phyloP scores from a whole-genome alignment of 2,888 invertebrate species.

The Melanchra persicariae region DNA sequence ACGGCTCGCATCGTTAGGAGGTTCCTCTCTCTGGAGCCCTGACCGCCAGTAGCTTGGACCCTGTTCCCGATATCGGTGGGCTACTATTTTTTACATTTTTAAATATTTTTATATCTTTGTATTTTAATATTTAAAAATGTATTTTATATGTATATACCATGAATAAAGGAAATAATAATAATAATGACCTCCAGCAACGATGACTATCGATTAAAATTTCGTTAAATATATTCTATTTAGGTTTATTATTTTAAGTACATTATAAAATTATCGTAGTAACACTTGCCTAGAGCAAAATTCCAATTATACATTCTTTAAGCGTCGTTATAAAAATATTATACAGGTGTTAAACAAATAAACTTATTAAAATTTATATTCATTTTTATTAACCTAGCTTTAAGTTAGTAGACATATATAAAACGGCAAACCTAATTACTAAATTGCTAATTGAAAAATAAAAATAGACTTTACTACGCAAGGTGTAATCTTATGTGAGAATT shows the following conservation, averaged over 20 bases:
- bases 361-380: constrained; percentile 23
- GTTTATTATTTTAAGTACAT: not conserved
- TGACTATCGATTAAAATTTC: too few relatives aligned
- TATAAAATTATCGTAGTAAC: not conserved
- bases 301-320: not conserved
- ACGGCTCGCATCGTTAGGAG: too few relatives aligned
- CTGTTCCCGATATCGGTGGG: too few relatives aligned
- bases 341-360: constrained; percentile 29
- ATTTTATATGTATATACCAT: too few relatives aligned
- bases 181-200: too few relatives aligned
- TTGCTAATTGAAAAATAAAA: constrained; percentile 33
- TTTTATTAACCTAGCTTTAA: constrained; percentile 22
- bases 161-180: not conserved
- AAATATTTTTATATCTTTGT: too few relatives aligned
- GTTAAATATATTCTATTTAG: not conserved
- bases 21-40: too few relatives aligned
- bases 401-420: constrained; percentile 15
- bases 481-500: constrained; percentile 40
- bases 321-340: constrained; percentile 4
- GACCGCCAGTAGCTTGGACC: too few relatives aligned
- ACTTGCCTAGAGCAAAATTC: constrained; percentile 4
- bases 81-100: too few relatives aligned
- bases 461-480: constrained; percentile 22
- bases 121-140: too few relatives aligned
- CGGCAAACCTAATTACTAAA: constrained; percentile 31